A percentile compares a stretch with the other conserved stretches of the same genome.
These are phyloP conservation scores for Drosophila mayri DNA, from an alignment of 1,140 invertebrate genomes.

Conservation along the genomic window DNA sequence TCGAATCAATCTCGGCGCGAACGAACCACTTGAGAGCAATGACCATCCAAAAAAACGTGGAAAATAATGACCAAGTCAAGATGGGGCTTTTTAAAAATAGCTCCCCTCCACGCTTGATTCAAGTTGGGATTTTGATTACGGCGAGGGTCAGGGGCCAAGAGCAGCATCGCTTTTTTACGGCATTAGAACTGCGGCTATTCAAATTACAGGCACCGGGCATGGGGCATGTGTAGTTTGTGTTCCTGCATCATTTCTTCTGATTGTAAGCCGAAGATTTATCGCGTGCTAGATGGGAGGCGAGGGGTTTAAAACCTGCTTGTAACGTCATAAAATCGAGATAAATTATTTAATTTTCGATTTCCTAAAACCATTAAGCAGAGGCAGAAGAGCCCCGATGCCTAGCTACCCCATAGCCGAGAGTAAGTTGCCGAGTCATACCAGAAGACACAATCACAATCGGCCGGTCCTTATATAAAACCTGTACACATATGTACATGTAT, in stretches of 20 bases:
- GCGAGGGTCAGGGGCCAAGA: slow-evolving; percentile 39
- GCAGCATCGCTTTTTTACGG: slow-evolving; percentile 47
- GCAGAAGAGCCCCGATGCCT: slow-evolving; percentile 57
- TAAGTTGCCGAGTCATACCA: slow-evolving; percentile 69
- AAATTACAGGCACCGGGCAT: slow-evolving; percentile 56
- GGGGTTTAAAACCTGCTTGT: slow-evolving; percentile 70
- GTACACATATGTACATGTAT: slow-evolving; percentile 1
- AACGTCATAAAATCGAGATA: slow-evolving; percentile 83
- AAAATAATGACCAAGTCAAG: slow-evolving; percentile 50
- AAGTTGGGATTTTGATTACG: slow-evolving; percentile 52
- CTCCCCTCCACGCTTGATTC: slow-evolving; percentile 44
- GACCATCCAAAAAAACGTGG: slow-evolving; percentile 53
- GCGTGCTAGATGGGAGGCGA: slow-evolving; percentile 46
- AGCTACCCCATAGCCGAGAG: slow-evolving; percentile 62
- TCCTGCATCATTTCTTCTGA: slow-evolving; percentile 57
- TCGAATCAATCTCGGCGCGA: slow-evolving; percentile 49
- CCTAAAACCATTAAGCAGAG: slow-evolving; percentile 80
- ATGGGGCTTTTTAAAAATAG: slow-evolving; percentile 57
- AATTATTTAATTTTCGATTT: slow-evolving; percentile 83
- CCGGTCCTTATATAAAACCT: slow-evolving; percentile 46
- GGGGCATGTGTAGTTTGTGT: slow-evolving; percentile 38
- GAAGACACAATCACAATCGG: slow-evolving; percentile 37
- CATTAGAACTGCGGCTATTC: slow-evolving; percentile 67
- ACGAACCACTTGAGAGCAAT: slow-evolving; percentile 69
- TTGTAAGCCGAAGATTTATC: slow-evolving; percentile 76